Evolutionary conservation across 1,140 invertebrate species (phyloP), one percentile per base, ranked within the genome.

Genomic region (Lysiphlebus fabarum): DNA sequence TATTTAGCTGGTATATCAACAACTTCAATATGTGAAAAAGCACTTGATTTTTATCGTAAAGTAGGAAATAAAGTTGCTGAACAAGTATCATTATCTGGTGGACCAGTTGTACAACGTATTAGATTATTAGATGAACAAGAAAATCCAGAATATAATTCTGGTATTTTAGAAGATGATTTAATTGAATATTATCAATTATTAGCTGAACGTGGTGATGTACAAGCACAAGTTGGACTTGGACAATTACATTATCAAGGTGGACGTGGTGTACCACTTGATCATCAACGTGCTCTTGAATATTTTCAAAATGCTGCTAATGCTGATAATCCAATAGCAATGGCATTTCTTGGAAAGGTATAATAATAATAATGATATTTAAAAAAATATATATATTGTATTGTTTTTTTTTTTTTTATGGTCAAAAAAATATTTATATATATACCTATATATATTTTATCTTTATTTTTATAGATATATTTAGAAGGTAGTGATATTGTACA

Each of bases 241-340:
- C 96, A 99, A 74, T 80, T 99, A n/a, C 95, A 98, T 81, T 97
- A 97, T 81, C 96, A 98, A 81, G 97, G 97, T 26, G 95, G 95
- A 9, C 85, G 95, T 72, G 95, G 96, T 14, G 93, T 96, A 10
- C 86, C 92, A 36, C 86, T 96, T 61, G 93, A 98, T 82, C 90
- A 94, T 70, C 85, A 89, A 68, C 89, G 91, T 75, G 95, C 95
- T 7, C 78, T 94, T 58, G 88, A 95, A 74, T 99, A 99, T 81
- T 99, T 99, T 76, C 85, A 87, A 38, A 89, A 93, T 78, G 97
- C 97, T 0, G 95, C 95, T 1, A 93, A 98, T 74, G 89, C 93
- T 38, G 95, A 94, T 14, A 98, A 96, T 83, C 86, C 93, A 6
- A 88, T 97, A 66, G 96, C 96, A 0, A 92, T 96, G 85, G 96